Conservation (phyloP, 2,888 invertebrate species). For the Orthonevra nobilis region DNA sequence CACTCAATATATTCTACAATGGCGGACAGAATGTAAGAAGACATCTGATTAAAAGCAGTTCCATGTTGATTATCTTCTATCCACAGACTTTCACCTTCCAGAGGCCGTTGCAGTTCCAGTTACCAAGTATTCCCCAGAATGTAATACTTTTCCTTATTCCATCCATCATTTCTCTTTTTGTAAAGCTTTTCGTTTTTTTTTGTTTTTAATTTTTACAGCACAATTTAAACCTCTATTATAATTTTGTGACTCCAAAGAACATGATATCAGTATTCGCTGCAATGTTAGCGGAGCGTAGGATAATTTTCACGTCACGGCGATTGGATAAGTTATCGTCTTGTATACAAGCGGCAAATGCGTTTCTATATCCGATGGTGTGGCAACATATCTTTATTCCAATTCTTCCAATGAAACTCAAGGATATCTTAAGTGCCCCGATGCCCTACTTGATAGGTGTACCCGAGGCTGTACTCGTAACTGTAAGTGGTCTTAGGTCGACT, state of each 20-base stretch:
- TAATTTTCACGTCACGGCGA: constrained; percentile 94
- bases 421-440: constrained; percentile 97
- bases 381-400: constrained; percentile 99
- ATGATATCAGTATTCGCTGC: constrained; percentile 98
- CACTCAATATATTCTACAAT: constrained; percentile 83
- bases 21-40: constrained; percentile 82
- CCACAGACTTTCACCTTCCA: constrained; percentile 89
- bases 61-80: constrained; percentile 80
- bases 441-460: constrained; percentile 98
- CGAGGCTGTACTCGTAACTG: constrained; percentile 85
- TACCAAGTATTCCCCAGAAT: constrained; percentile 98
- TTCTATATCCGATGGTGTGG: constrained; percentile 99
- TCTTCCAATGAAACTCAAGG: constrained; percentile 92
- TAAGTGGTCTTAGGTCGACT: constrained; percentile 79
- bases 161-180: no score
- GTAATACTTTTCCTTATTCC: constrained; percentile 82
- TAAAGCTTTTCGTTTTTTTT: no score
- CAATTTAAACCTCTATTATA: constrained; percentile 98
- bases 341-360: constrained; percentile 95
- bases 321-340: constrained; percentile 94
- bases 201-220: constrained; percentile 83
- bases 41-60: constrained; percentile 74
- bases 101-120: constrained; percentile 88
- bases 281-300: constrained; percentile 95
- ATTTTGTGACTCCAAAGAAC: constrained; percentile 95